Evolutionary conservation across 2,797 vertebrate genomes (phyloP).

Genomic region (Tadarida brasiliensis): DNA sequence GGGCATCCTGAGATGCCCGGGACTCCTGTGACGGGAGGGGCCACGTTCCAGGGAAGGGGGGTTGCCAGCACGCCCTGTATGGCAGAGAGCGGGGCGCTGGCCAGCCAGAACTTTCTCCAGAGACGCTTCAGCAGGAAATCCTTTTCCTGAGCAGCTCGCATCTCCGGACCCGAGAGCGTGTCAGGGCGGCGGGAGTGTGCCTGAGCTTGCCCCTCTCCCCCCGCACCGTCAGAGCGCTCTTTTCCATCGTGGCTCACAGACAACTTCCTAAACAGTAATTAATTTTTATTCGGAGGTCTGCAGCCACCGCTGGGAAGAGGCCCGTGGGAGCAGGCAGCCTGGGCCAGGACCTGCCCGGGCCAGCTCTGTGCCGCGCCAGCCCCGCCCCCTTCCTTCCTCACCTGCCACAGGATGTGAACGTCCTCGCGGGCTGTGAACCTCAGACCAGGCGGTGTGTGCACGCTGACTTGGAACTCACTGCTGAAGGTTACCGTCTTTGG

Average conservation of each 20-base stretch:
- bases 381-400: not conserved
- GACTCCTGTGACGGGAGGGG: not conserved
- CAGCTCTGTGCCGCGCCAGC: not conserved
- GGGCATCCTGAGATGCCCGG: fast-evolving
- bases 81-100: not conserved
- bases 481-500: not conserved
- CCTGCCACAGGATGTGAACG: not conserved
- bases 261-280: not conserved
- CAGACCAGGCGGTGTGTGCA: not conserved
- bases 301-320: not conserved
- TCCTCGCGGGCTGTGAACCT: not conserved
- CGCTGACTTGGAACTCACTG: not conserved
- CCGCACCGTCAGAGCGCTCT: fast-evolving
- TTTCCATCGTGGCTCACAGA: not conserved
- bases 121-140: not conserved
- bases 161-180: not conserved
- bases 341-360: not conserved
- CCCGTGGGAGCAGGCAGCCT: fast-evolving
- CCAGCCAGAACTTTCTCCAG: not conserved
- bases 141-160: not conserved
- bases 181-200: not conserved
- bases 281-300: not conserved
- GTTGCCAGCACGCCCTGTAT: fast-evolving
- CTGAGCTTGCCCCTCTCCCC: no score
- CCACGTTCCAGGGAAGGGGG: not conserved